Percentiles rank a stretch among this genome's conserved stretches.
phyloP scores from a whole-genome alignment of 92 coral and sea anemone species.

The Bergia puertoricense region DNA sequence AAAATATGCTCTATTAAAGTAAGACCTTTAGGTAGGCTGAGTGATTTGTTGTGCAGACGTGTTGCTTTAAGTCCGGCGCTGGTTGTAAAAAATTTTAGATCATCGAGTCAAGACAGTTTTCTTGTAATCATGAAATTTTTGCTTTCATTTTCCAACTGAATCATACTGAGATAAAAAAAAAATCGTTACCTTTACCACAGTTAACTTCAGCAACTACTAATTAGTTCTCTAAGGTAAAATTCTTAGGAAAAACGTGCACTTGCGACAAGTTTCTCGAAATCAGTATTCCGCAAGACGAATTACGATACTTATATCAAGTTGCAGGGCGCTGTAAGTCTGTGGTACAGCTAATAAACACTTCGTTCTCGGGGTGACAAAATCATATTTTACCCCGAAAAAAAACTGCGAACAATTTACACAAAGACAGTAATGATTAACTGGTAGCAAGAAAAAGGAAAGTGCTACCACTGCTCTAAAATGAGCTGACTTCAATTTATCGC shows the following conservation, averaged over 20 bases:
- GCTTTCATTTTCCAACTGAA: background rate
- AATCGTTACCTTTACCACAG: conserved; percentile 3
- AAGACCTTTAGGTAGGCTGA: background rate
- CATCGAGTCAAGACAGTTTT: background rate
- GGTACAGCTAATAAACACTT: conserved; percentile 59
- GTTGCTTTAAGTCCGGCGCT: background rate
- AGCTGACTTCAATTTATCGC: too few relatives aligned
- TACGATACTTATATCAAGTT: conserved; percentile 73
- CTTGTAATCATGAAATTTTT: background rate
- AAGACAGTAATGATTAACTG: conserved; percentile 48
- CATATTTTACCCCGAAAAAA: conserved; percentile 41
- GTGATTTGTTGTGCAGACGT: background rate
- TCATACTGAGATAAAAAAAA: background rate
- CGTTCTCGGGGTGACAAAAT: background rate
- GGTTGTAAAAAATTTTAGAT: background rate
- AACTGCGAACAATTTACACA: conserved; percentile 60
- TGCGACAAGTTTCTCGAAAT: conserved; percentile 23
- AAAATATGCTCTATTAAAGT: background rate
- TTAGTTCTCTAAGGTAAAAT: background rate
- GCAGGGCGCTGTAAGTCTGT: conserved; percentile 50
- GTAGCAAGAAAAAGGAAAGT: conserved; percentile 52
- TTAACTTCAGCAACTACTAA: background rate
- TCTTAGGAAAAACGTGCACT: too few relatives aligned
- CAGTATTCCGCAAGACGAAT: conserved; percentile 57
- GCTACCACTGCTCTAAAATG: too few relatives aligned